Evolutionary conservation across 1,140 invertebrate species (phyloP).

Genomic region (Aphelenchoides besseyi): DNA sequence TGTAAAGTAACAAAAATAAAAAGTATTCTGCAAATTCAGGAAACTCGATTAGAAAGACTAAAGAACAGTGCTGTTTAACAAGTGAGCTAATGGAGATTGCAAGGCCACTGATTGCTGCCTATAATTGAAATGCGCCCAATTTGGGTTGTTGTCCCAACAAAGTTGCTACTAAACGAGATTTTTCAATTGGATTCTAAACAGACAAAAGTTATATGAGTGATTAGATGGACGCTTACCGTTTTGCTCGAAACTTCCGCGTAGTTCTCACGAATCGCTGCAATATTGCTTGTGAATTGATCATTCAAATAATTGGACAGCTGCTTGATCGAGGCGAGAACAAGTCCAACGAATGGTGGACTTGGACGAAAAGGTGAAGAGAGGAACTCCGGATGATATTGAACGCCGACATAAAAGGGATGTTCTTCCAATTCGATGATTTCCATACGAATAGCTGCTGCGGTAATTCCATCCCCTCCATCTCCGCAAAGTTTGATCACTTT

Average conservation of each 20-base stretch:
- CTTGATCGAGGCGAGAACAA: constrained; percentile 80
- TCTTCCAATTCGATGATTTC: constrained; percentile 73
- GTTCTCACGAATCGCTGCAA: background rate
- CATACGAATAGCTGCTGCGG: constrained; percentile 70
- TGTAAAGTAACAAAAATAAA: constrained; percentile 27
- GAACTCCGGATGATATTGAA: constrained; percentile 97
- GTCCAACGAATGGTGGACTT: constrained; percentile 88
- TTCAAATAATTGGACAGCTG: constrained; percentile 45
- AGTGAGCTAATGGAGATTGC: too few relatives aligned
- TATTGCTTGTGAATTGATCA: constrained; percentile 10
- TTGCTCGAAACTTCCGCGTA: too few relatives aligned
- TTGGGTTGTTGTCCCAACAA: too few relatives aligned
- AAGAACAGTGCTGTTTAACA: too few relatives aligned
- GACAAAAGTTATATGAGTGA: too few relatives aligned
- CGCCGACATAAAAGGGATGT: constrained; percentile 89
- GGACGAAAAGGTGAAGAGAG: constrained; percentile 85
- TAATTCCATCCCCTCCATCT: constrained; percentile 49
- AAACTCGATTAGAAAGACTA: too few relatives aligned
- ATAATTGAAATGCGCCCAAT: too few relatives aligned
- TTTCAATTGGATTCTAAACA: too few relatives aligned
- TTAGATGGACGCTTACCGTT: too few relatives aligned
- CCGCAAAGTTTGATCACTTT: constrained; percentile 54
- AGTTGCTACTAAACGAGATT: too few relatives aligned
- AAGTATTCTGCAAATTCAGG: constrained; percentile 1
- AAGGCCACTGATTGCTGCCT: too few relatives aligned